These are phyloP conservation scores for Apostichopus leukothele DNA, from an alignment of 53 echinoderm and acorn worm genomes.

Conservation along the genomic window DNA sequence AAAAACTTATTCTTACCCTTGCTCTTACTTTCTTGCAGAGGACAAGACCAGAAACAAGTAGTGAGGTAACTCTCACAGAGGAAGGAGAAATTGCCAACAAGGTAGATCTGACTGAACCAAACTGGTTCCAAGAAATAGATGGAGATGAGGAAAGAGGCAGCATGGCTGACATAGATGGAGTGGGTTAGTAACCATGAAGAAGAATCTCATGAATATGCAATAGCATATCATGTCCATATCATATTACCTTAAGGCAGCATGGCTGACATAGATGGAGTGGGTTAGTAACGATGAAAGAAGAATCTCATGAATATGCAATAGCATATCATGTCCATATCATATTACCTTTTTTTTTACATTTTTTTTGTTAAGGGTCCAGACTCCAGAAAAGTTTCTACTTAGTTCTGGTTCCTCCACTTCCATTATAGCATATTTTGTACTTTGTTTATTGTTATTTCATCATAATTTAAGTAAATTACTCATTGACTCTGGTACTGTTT, in stretches of 20 bases:
- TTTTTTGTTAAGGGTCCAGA: too few relatives aligned
- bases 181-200: neutral
- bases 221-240: too few relatives aligned
- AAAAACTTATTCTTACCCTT: neutral
- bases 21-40: constrained; percentile 17
- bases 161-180: constrained; percentile 60
- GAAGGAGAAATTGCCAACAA: constrained; percentile 54
- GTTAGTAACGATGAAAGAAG: neutral
- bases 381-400: too few relatives aligned
- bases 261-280: constrained; percentile 57
- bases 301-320: neutral
- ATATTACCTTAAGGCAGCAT: constrained; percentile 4
- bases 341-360: too few relatives aligned
- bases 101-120: constrained; percentile 77
- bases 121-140: constrained; percentile 84
- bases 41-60: neutral
- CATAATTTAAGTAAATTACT: too few relatives aligned
- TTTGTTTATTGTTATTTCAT: too few relatives aligned
- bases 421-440: too few relatives aligned
- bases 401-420: too few relatives aligned
- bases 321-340: too few relatives aligned
- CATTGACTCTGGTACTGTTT: too few relatives aligned
- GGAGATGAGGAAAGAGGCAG: constrained; percentile 59
- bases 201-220: neutral
- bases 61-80: constrained; percentile 48